Evolutionary conservation across 2,888 invertebrate genomes (phyloP).

Genomic region (Rhamphomyia laevipes): DNA sequence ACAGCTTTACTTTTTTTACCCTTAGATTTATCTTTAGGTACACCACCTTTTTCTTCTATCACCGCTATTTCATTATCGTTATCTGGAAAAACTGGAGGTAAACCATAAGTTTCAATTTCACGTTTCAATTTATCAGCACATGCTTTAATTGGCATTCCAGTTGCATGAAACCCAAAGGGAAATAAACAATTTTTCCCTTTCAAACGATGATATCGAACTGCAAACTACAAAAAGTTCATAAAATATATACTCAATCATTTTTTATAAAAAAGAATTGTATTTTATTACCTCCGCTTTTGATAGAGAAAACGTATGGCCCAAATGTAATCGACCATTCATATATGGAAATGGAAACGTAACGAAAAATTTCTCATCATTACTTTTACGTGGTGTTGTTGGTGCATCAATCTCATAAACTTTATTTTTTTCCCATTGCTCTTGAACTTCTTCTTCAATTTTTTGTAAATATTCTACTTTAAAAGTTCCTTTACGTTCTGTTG

Average conservation of each 20-base stretch:
- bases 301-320: slow-evolving; percentile 94
- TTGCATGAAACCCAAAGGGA: slow-evolving; percentile 98
- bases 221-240: slow-evolving; percentile 51
- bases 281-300: slow-evolving; percentile 84
- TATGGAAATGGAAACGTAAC: slow-evolving; percentile 97
- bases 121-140: slow-evolving; percentile 94
- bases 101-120: slow-evolving; percentile 86
- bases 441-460: slow-evolving; percentile 77
- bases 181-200: slow-evolving; percentile 85
- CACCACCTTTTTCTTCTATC: slow-evolving; percentile 46
- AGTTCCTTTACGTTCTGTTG: slow-evolving; percentile 73
- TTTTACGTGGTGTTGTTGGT: slow-evolving; percentile 45
- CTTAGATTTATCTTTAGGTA: slow-evolving; percentile 74
- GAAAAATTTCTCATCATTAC: slow-evolving; percentile 68
- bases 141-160: slow-evolving; percentile 99
- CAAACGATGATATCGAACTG: slow-evolving; percentile 80
- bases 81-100: slow-evolving; percentile 80
- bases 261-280: no score
- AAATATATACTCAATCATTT: no score
- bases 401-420: slow-evolving; percentile 77
- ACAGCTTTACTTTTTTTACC: slow-evolving; percentile 94
- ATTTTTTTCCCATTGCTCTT: slow-evolving; percentile 71
- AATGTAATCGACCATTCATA: slow-evolving; percentile 96
- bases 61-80: slow-evolving; percentile 40
- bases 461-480: slow-evolving; percentile 89